A percentile compares a stretch with the other conserved stretches of the same genome.
These are phyloP conservation scores for Poeciliopsis turneri DNA, from an alignment of 2,797 vertebrate genomes.

Conservation along the genomic window DNA sequence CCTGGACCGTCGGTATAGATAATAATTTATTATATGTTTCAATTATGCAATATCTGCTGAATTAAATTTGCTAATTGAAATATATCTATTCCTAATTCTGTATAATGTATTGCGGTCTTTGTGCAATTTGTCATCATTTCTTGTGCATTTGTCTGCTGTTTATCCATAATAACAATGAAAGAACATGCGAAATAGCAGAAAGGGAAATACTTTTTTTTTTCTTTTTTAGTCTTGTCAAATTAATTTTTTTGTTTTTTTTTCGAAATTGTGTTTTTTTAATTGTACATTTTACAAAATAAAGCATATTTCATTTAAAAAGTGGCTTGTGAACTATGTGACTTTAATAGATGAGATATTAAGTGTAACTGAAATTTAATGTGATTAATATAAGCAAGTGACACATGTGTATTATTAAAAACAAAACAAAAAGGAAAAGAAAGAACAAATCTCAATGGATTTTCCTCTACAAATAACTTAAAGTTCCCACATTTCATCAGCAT, in stretches of 20 bases:
- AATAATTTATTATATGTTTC: no score
- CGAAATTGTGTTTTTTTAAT: not conserved
- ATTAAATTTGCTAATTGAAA: not conserved
- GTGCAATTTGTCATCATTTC: not conserved
- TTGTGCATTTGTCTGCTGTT: not conserved
- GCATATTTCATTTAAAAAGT: not conserved
- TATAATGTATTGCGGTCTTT: not conserved
- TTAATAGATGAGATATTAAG: not conserved
- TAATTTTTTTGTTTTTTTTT: not conserved
- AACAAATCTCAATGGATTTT: not conserved
- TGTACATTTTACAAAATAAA: not conserved
- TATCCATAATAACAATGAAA: not conserved
- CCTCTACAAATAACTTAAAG: not conserved
- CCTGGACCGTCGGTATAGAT: slow-evolving; percentile 26
- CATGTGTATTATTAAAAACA: not conserved
- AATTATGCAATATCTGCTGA: not conserved
- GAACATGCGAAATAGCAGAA: not conserved
- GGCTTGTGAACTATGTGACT: not conserved
- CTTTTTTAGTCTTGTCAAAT: not conserved
- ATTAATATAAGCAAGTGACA: not conserved
- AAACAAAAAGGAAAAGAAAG: not conserved
- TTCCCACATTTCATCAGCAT: not conserved
- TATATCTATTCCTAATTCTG: not conserved
- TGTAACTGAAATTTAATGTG: not conserved
- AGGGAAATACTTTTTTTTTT: not conserved